Conservation (phyloP, 2,888 invertebrate species). For the Tholera decimalis region DNA sequence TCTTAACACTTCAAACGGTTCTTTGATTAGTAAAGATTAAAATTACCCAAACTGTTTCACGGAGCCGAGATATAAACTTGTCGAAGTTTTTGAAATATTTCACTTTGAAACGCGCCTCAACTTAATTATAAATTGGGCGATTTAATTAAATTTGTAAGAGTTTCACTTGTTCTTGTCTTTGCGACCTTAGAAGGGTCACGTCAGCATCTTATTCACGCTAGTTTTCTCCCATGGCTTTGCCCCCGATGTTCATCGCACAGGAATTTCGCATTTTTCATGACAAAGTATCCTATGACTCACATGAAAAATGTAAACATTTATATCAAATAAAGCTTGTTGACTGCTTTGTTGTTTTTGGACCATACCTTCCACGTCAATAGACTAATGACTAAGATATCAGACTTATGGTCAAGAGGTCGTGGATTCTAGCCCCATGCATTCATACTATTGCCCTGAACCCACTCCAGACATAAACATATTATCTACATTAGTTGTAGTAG, state of each 20-base stretch:
- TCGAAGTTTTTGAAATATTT: conserved; percentile 58
- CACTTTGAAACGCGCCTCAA: conserved; percentile 50
- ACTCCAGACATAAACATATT: too few species aligned
- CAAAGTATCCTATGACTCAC: background rate
- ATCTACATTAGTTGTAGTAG: too few species aligned
- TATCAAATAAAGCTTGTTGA: too few species aligned
- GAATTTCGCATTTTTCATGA: background rate
- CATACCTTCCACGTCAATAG: too few species aligned
- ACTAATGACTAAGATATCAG: too few species aligned
- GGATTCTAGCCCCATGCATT: too few species aligned
- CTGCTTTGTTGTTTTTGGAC: too few species aligned
- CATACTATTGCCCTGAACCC: too few species aligned
- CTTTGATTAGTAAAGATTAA: conserved; percentile 53
- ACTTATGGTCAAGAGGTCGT: too few species aligned
- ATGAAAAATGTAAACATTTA: too few species aligned
- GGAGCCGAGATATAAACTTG: conserved; percentile 54
- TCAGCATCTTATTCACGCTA: conserved; percentile 19
- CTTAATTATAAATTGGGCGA: conserved; percentile 56
- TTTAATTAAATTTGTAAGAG: conserved; percentile 56
- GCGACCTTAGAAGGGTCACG: conserved; percentile 33
- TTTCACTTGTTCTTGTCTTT: conserved; percentile 37
- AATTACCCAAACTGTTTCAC: conserved; percentile 47
- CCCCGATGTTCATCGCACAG: too few species aligned
- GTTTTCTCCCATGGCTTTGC: background rate
- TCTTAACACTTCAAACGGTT: conserved; percentile 52